Evolutionary conservation across 2,113 vertebrate species (phyloP), one percentile per base, ranked within the genome.

Genomic region (Istiophorus platypterus): DNA sequence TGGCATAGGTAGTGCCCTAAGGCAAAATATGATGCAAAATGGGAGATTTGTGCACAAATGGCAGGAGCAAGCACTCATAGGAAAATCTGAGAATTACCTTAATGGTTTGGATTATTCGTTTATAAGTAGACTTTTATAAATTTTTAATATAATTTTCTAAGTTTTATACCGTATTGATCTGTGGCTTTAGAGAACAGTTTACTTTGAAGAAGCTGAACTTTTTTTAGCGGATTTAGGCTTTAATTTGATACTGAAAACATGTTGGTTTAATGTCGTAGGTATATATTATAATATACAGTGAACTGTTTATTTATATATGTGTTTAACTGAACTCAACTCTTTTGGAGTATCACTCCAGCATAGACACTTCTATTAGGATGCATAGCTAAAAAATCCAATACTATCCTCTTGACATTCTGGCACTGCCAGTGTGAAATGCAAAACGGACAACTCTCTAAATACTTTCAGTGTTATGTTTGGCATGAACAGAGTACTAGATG

Each of bases 391-490:
- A 74, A 69, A 75, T 85, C 56, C 59, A 75, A 76, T 70, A 64
- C 64, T 52, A 64, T 84, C 61, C 63, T 70, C 66, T 81, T 76
- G 78, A 85, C 66, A 61, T 75, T 63, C 67, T 76, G 72, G 39
- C 78, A 56, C 34, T 59, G 72, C 27, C 49, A 26, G 61, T 77
- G 54, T 68, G 64, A 81, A 81, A 84, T 78, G 61, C 62, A 86
- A 51, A 81, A 64, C 17, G 29, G 77, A 85, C 68, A 85, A 78
- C 45, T 70, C 78, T 75, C 59, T 45, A 58, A 84, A 73, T 76
- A 70, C 62, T 81, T 73, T 57, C 39, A 39, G 57, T 70, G 76
- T 81, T 85, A 81, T 81, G 69, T 79, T 86, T 81, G 80, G 83
- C 76, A 64, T 41, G 82, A 54, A 68, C 22, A 29, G 34, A 45